Base-by-base conservation (phyloP, 2,888 invertebrate species). In the Noctua fimbriata region DNA sequence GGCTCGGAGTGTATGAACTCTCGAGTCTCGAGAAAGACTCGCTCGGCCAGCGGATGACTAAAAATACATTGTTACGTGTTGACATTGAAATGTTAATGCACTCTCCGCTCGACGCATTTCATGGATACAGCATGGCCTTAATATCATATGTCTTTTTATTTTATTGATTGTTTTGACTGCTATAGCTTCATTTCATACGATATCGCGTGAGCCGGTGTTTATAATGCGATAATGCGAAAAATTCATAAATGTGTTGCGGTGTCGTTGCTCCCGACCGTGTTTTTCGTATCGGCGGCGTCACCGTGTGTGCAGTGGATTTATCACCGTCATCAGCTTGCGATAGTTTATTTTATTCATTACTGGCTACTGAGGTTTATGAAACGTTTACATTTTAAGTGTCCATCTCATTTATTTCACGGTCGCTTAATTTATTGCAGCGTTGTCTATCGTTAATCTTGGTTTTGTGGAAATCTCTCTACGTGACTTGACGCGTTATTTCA, bases 61-160 rank as follows among this genome's bases (percentile, higher is more conserved):
- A 96, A 96, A 96, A 96, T 96, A 92, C 91, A 87, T 91, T 91
- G 96, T 96, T 96, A 93, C 95, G 93, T 93, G 95, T 95, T 96
- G 97, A 97, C 97, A 97, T 97, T 97, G 97, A 96, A 96, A 96
- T 95, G 96, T 96, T 96, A 96, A 95, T 96, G 97, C 96, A 97
- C 97, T 94, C 96, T 91, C 90, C 91, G 93, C 93, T 92, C 90
- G 92, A 92, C 94, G 94, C 94, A 94, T 94, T 95, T 95, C 94
- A 94, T 94, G 95, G 92, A 93, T 94, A 94, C 87, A 84, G 78
- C 78, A 85, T 86, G 87, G 88, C 89, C 86, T 90, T 89, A 90
- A 88, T 88, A 87, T 88, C 72, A 76, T 81, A 87, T 76, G 86
- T 90, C 88, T 92, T 93, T 93, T 94, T 92, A 92, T 93, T 94